A percentile compares a stretch with the other conserved stretches of the same genome.
Evolutionary conservation across 2,797 vertebrate genomes (phyloP).

Genomic region (Myioborus melanocephalus): DNA sequence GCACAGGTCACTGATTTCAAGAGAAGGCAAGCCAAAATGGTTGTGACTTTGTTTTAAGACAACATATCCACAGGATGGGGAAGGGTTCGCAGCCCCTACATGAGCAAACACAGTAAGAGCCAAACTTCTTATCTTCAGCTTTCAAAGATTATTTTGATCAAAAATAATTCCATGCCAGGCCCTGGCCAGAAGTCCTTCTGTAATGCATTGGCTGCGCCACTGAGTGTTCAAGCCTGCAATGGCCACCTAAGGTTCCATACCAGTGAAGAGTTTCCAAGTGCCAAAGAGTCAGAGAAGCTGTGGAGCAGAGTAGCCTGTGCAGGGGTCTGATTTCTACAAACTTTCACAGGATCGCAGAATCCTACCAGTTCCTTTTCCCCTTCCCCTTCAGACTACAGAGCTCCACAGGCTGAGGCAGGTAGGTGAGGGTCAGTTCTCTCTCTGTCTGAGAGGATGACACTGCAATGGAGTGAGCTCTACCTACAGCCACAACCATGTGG

Average conservation of each 20-base stretch:
- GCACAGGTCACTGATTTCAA: background rate
- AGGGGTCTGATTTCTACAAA: background rate
- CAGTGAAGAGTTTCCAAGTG: background rate
- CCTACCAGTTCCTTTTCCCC: background rate
- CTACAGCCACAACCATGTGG: background rate
- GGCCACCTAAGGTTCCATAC: accelerated
- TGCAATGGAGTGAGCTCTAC: accelerated
- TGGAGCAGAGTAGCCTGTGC: background rate
- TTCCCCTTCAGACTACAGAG: background rate
- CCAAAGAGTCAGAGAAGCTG: background rate
- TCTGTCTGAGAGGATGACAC: accelerated
- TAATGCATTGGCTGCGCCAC: background rate
- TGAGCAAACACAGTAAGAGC: background rate
- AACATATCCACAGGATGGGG: background rate
- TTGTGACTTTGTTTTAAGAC: background rate
- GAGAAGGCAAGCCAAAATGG: background rate
- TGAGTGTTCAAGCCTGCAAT: background rate
- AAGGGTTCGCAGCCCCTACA: background rate
- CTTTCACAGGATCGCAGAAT: background rate
- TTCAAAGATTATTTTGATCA: background rate
- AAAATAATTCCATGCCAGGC: background rate
- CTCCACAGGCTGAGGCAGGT: accelerated
- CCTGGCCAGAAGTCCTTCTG: background rate
- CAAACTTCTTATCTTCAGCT: background rate
- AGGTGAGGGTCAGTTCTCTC: background rate